Evolutionary conservation across 1,140 invertebrate species (phyloP).

Genomic region (Drosophila jambulina): DNA sequence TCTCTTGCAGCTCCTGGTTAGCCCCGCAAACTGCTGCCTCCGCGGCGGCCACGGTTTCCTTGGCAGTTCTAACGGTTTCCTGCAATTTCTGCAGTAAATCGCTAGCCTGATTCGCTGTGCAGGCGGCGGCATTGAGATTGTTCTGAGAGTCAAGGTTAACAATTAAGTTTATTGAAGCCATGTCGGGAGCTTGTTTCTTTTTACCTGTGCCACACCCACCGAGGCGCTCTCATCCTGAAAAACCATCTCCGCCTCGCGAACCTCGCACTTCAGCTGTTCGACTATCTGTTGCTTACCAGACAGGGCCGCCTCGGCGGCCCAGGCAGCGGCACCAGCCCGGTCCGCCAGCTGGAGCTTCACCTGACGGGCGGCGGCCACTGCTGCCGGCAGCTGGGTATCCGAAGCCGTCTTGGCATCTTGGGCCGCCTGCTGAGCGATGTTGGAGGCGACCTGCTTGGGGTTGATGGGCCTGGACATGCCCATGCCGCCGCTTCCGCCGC

Average conservation of each 20-base stretch:
- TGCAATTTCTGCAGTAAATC: slow-evolving; percentile 85
- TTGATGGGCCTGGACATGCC: neutral
- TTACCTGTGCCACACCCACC: slow-evolving; percentile 85
- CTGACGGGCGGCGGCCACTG: slow-evolving; percentile 88
- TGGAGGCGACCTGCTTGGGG: slow-evolving; percentile 85
- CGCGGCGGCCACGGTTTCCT: slow-evolving; percentile 86
- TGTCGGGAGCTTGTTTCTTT: neutral
- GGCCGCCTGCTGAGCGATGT: slow-evolving; percentile 88
- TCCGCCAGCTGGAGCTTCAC: slow-evolving; percentile 89
- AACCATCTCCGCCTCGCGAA: slow-evolving; percentile 87
- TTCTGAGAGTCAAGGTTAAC: slow-evolving; percentile 63
- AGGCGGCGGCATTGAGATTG: slow-evolving; percentile 87
- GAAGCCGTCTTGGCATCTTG: slow-evolving; percentile 88
- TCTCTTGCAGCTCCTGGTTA: slow-evolving; percentile 87
- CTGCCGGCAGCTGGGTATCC: slow-evolving; percentile 88
- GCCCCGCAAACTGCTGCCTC: slow-evolving; percentile 87
- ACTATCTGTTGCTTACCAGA: slow-evolving; percentile 88
- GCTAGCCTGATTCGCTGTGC: slow-evolving; percentile 87
- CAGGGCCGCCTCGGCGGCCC: slow-evolving; percentile 88
- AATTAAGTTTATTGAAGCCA: neutral
- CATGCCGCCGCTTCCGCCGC: neutral
- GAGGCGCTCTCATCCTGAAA: slow-evolving; percentile 87
- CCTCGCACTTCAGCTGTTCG: slow-evolving; percentile 87
- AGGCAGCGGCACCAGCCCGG: slow-evolving; percentile 87
- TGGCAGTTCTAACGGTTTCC: slow-evolving; percentile 86